Conservation (phyloP, 1,140 invertebrate species). For the Geopemphigus sp. region DNA sequence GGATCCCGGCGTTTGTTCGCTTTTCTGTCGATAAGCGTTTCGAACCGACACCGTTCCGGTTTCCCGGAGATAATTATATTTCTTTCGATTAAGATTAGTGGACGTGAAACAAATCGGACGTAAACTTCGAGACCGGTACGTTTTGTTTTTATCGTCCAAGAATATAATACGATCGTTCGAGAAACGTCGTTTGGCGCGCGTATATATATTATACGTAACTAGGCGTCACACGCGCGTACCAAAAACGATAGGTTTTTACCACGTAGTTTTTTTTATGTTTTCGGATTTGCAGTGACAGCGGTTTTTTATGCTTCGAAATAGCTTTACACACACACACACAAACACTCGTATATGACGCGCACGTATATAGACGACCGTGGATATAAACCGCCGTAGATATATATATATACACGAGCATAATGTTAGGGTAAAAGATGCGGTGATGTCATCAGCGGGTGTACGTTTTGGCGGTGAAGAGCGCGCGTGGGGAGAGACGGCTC, state of each 20-base stretch:
- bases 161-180: not conserved
- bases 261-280: slow-evolving; percentile 36
- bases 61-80: too few relatives aligned
- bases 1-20: too few relatives aligned
- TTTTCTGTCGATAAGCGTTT: too few relatives aligned
- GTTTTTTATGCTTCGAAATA: slow-evolving; percentile 39
- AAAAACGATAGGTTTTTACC: slow-evolving; percentile 21
- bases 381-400: slow-evolving; percentile 17
- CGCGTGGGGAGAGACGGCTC: slow-evolving; percentile 24
- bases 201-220: not conserved
- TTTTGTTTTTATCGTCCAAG: not conserved
- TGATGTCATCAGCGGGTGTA: slow-evolving; percentile 48
- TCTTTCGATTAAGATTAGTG: too few relatives aligned
- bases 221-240: too few relatives aligned
- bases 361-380: not conserved
- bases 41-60: too few relatives aligned
- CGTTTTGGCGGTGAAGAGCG: slow-evolving; percentile 21
- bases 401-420: not conserved
- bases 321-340: slow-evolving; percentile 15
- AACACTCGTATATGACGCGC: not conserved
- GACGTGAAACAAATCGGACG: too few relatives aligned
- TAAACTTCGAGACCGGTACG: not conserved
- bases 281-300: slow-evolving; percentile 39
- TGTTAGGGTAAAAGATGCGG: slow-evolving; percentile 47
- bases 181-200: not conserved